Conservation (phyloP, 2,888 invertebrate species). For the Sphaerophoria rueppellii region DNA sequence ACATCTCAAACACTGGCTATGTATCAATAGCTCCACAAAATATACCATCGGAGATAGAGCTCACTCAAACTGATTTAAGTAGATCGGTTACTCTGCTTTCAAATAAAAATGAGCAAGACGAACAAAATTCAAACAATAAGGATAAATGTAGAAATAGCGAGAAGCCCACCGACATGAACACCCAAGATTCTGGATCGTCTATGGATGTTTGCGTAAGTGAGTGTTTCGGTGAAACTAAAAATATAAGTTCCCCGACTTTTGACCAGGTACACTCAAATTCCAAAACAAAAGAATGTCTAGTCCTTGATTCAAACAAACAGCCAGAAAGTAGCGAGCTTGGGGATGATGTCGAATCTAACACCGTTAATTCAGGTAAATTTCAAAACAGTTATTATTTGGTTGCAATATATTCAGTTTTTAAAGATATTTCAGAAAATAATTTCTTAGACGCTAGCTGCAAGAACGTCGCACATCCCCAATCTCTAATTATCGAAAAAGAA, state of each 20-base stretch:
- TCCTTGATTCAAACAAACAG: neutral
- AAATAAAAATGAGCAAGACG: neutral
- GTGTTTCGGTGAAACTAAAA: neutral
- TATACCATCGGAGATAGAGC: slow-evolving; percentile 39
- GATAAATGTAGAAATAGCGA: neutral
- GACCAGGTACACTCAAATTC: neutral
- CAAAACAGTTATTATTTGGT: no score
- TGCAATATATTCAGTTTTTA: no score
- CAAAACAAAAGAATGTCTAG: neutral
- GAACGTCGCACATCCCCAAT: no score
- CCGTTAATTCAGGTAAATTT: no score
- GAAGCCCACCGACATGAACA: neutral
- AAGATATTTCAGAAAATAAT: no score
- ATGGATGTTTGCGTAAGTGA: neutral
- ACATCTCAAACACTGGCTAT: slow-evolving; percentile 5
- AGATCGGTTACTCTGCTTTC: neutral
- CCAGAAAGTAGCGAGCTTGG: no score
- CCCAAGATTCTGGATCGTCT: neutral
- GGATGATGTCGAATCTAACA: no score
- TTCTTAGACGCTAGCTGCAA: no score
- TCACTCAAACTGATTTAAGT: slow-evolving; percentile 8
- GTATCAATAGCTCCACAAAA: slow-evolving; percentile 33
- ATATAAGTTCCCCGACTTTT: neutral
- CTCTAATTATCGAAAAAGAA: no score
- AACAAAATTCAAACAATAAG: no score